These are phyloP conservation scores for Mongoloraphidia duomilia DNA, from an alignment of 2,888 invertebrate species.

Conservation along the genomic window DNA sequence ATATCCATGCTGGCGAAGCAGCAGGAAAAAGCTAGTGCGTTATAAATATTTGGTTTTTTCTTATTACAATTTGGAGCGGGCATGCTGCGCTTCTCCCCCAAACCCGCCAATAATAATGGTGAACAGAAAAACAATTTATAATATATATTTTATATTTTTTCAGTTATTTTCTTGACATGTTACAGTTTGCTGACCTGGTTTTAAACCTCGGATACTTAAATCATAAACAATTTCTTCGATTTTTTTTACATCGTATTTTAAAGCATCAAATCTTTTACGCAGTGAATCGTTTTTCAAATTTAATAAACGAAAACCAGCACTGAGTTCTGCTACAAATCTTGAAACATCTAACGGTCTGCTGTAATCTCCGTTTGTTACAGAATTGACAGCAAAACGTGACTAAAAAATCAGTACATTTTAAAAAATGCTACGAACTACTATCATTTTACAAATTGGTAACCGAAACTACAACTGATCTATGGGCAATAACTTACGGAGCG, in stretches of 20 bases:
- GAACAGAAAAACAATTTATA: too few species aligned
- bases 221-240: constrained; percentile 87
- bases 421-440: background rate
- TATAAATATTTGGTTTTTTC: too few species aligned
- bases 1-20: too few species aligned
- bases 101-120: too few species aligned
- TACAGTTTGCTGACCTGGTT: constrained; percentile 24
- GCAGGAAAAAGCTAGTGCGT: too few species aligned
- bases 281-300: constrained; percentile 84
- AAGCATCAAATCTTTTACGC: constrained; percentile 70
- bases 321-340: constrained; percentile 70
- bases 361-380: constrained; percentile 74
- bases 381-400: constrained; percentile 69
- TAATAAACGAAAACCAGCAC: constrained; percentile 76
- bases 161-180: background rate
- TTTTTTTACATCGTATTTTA: constrained; percentile 88
- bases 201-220: constrained; percentile 64
- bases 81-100: too few species aligned
- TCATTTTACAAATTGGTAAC: background rate
- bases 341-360: constrained; percentile 68
- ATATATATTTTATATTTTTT: background rate
- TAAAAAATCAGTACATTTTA: constrained; percentile 25
- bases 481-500: too few species aligned
- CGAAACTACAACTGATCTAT: too few species aligned
- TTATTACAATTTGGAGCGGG: too few species aligned